Evolutionary conservation across 1,140 invertebrate species (phyloP), one percentile per base, ranked within the genome.

Genomic region (Globodera ellingtonae): DNA sequence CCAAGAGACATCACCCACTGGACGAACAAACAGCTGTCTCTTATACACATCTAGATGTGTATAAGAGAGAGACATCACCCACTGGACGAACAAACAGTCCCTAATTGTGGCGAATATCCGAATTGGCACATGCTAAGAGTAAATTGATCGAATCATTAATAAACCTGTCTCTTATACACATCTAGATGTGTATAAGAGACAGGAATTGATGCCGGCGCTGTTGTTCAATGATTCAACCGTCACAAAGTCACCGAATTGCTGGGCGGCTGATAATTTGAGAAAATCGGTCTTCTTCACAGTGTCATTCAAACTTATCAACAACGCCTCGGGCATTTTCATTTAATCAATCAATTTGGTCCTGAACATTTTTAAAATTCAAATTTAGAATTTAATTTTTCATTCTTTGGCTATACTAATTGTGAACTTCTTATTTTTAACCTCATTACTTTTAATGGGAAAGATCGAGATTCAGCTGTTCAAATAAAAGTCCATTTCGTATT

Each of bases 11-110:
- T 82, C 0, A 74, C 73, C 74, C 72, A 82, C 56, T 82, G 81
- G 10, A 83, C 72, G 78, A 82, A 82, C 47, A 82, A 13, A 78
- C 81, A 78, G 65, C n/a, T n/a, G n/a, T n/a, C n/a, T n/a, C n/a
- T n/a, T n/a, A n/a, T n/a, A n/a, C n/a, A n/a, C n/a, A n/a, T n/a
- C n/a, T n/a, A n/a, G n/a, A n/a, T n/a, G n/a, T n/a, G n/a, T n/a
- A n/a, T n/a, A n/a, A n/a, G n/a, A n/a, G n/a, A 82, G 70, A 13
- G 71, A 77, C 81, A 82, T 82, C 0, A 74, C 73, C 74, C 72
- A 82, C 56, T 82, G 81, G 10, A 83, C 72, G 78, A 82, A 82
- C 47, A 82, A 13, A 78, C 81, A 78, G 65, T 82, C 81, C 50
- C 62, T 75, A n/a, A 59, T 74, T 4, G n/a, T 35, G 46, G 72